These are phyloP conservation scores for Xiphophorus hellerii DNA, from an alignment of 2,113 vertebrate species.

Conservation along the genomic window DNA sequence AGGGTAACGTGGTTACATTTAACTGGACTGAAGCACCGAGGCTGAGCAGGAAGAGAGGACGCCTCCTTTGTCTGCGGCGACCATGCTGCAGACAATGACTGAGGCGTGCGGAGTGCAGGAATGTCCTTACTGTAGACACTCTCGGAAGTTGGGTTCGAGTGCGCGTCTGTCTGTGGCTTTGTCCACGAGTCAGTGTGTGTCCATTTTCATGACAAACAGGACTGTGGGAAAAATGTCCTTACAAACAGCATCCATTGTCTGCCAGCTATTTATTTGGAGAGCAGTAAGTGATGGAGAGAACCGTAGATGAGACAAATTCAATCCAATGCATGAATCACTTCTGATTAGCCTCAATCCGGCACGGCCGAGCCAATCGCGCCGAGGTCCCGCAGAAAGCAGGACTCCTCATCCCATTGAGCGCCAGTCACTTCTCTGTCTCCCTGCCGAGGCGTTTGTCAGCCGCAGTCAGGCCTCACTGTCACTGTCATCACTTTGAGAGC, in stretches of 20 bases:
- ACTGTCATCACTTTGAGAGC: constrained; percentile 52
- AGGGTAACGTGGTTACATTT: constrained; percentile 66
- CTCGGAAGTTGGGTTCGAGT: constrained; percentile 74
- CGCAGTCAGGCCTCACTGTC: constrained; percentile 62
- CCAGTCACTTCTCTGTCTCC: constrained; percentile 52
- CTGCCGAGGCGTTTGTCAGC: constrained; percentile 43
- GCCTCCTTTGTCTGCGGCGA: constrained; percentile 65
- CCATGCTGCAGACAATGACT: constrained; percentile 64
- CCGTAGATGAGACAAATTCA: constrained; percentile 76
- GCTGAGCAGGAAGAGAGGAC: constrained; percentile 60
- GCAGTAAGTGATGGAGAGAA: constrained; percentile 67
- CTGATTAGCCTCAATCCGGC: constrained; percentile 76
- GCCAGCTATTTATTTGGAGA: constrained; percentile 62
- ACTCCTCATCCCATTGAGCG: constrained; percentile 55
- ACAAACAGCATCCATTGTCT: constrained; percentile 69
- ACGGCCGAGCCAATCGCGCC: constrained; percentile 52
- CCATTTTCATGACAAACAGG: constrained; percentile 72
- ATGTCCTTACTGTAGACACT: constrained; percentile 76
- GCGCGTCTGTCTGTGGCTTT: constrained; percentile 73
- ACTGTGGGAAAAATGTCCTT: constrained; percentile 79
- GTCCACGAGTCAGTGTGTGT: constrained; percentile 75
- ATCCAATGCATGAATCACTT: constrained; percentile 74
- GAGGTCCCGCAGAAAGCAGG: constrained; percentile 44
- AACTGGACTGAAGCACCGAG: constrained; percentile 67
- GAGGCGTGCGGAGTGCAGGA: constrained; percentile 66